Evolutionary conservation across 2,113 vertebrate genomes (phyloP).

Genomic region (Piaya cayana): DNA sequence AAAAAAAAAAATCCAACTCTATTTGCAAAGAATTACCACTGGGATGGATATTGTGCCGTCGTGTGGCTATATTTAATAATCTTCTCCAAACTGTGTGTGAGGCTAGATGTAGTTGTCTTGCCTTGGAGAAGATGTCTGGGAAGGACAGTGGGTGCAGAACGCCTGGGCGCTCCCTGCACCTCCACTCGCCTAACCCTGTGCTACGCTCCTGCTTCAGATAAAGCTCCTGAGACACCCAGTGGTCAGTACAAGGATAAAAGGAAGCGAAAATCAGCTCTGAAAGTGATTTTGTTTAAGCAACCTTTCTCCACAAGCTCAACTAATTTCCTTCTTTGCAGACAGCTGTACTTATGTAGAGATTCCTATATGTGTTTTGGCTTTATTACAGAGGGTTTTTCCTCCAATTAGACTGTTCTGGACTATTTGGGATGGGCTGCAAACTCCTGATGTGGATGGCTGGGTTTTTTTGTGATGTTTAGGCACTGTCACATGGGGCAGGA

Average conservation of each 20-base stretch:
- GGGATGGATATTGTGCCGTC: neutral
- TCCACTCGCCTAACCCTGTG: neutral
- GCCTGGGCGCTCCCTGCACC: neutral
- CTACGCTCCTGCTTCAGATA: neutral
- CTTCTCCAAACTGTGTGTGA: neutral
- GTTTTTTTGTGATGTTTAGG: neutral
- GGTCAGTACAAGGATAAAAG: constrained; percentile 18
- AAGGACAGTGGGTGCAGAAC: neutral
- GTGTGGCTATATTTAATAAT: neutral
- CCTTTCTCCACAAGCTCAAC: neutral
- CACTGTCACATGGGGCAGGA: fast-evolving
- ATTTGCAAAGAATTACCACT: neutral
- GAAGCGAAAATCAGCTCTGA: neutral
- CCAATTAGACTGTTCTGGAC: neutral
- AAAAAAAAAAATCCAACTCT: neutral
- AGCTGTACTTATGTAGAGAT: neutral
- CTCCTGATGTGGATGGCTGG: neutral
- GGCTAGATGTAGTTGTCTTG: neutral
- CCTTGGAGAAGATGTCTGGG: neutral
- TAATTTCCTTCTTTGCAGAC: neutral
- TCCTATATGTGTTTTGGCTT: fast-evolving
- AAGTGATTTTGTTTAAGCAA: neutral
- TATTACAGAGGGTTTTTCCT: neutral
- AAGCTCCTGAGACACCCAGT: constrained; percentile 68
- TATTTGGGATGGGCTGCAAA: neutral